Percentiles rank a stretch among this genome's conserved stretches.
Conservation (phyloP, 2,888 invertebrate species). For the Anticlea derivata region DNA sequence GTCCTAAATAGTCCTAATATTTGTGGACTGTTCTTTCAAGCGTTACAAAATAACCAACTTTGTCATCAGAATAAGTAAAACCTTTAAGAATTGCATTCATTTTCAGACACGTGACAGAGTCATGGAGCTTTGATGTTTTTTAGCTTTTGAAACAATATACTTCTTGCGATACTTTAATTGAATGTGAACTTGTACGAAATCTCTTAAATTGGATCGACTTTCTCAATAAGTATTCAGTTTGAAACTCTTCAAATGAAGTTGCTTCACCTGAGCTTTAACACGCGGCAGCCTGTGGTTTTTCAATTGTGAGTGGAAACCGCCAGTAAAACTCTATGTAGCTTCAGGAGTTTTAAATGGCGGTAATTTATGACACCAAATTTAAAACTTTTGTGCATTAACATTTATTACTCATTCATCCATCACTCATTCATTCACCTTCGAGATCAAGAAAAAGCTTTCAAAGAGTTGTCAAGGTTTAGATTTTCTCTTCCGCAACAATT, state of each 20-base stretch:
- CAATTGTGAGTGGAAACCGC: too few relatives aligned
- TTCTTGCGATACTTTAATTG: background rate
- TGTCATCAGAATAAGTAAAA: background rate
- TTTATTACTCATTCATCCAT: too few relatives aligned
- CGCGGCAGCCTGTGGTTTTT: too few relatives aligned
- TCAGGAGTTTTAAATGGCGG: too few relatives aligned
- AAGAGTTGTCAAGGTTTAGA: background rate
- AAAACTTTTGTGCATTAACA: too few relatives aligned
- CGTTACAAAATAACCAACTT: conserved; percentile 12
- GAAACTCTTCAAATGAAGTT: background rate
- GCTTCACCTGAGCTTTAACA: background rate
- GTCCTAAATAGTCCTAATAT: background rate
- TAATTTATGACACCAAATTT: too few relatives aligned
- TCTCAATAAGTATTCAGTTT: conserved; percentile 2
- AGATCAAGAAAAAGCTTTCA: conserved; percentile 3
- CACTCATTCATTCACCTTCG: too few relatives aligned
- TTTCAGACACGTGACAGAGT: background rate
- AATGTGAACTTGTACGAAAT: conserved; percentile 1
- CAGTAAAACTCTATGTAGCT: too few relatives aligned
- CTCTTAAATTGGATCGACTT: background rate
- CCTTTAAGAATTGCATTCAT: background rate
- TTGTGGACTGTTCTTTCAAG: background rate
- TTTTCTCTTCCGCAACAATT: background rate
- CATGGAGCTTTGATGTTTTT: background rate
- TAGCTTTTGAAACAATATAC: background rate